Evolutionary conservation across 2,888 invertebrate genomes (phyloP).

Genomic region (Drosophila meridionalis): DNA sequence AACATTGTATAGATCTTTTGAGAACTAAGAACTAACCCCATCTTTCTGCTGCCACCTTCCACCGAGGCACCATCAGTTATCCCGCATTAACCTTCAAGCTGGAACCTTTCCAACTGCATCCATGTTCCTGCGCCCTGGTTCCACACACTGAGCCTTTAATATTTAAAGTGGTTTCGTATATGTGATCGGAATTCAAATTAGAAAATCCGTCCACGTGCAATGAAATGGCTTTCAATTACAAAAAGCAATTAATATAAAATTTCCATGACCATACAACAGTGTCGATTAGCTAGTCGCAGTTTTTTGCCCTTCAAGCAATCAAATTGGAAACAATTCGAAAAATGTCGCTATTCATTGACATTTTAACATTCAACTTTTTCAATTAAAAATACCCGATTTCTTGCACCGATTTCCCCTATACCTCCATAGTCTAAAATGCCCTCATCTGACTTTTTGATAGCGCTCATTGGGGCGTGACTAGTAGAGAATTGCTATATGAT

Average conservation of each 20-base stretch:
- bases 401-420: not conserved
- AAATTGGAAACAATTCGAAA: not conserved
- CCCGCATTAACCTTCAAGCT: not conserved
- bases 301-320: not conserved
- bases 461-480: not conserved
- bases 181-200: constrained; percentile 5
- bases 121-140: not conserved
- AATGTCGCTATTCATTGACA: not conserved
- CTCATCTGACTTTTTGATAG: too few relatives aligned
- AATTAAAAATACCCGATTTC: not conserved
- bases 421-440: too few relatives aligned
- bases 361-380: not conserved
- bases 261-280: not conserved
- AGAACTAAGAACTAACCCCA: too few relatives aligned
- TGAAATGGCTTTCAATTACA: not conserved
- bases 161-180: too few relatives aligned
- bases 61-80: not conserved
- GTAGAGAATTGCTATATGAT: too few relatives aligned
- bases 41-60: not conserved
- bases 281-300: not conserved
- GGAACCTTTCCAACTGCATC: not conserved
- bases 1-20: too few relatives aligned
- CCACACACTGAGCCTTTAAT: too few relatives aligned
- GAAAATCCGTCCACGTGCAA: too few relatives aligned
- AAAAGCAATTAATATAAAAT: constrained; percentile 2